Evolutionary conservation across 2,797 vertebrate species (phyloP), one percentile per base, ranked within the genome.

Genomic region (Enteromius viviparus): DNA sequence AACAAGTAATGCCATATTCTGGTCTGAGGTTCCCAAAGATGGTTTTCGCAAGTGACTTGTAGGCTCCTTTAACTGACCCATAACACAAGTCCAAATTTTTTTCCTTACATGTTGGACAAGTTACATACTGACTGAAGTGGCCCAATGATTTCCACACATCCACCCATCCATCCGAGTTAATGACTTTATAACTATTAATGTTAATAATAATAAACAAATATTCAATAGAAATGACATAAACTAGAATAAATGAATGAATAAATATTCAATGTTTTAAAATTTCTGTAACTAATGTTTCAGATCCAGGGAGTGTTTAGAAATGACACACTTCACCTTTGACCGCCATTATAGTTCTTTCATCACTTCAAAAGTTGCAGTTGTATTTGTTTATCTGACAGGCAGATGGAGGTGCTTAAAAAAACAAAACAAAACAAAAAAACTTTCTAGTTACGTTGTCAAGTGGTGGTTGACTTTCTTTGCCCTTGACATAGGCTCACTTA

Each of bases 401-500:
- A 64, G 32, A 60, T 53, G 15, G 19, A 51, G 23, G 32, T 42
- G n/a, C 1, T 49, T 76, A 32, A 2, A 34, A 23, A 76, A 42
- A 55, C 2, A 55, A 29, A 42, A 15, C 2, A 55, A 29, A 10
- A 29, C 11, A 23, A 76, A 84, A 45, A 60, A 76, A 78, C 68
- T 51, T 53, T 76, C 51, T 78, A 68, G 34, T 84, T 47, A 62
- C 6, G 58, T 40, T 81, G 40, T 82, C 74, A 11, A 80, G 69
- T 55, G 42, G 42, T 14, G 76, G n/a, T 71, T 84, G 84, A 86
- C 78, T 82, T 85, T 80, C 78, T 85, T 76, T 76, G 64, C 84
- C 84, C 80, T 84, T 84, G 78, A 86, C 81, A 78, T 53, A 34
- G 79, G 76, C 64, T 78, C 78, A 87, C 82, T 85, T 81, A 84